phyloP scores from a whole-genome alignment of 2,113 vertebrate species.

The Chrysemys picta region DNA sequence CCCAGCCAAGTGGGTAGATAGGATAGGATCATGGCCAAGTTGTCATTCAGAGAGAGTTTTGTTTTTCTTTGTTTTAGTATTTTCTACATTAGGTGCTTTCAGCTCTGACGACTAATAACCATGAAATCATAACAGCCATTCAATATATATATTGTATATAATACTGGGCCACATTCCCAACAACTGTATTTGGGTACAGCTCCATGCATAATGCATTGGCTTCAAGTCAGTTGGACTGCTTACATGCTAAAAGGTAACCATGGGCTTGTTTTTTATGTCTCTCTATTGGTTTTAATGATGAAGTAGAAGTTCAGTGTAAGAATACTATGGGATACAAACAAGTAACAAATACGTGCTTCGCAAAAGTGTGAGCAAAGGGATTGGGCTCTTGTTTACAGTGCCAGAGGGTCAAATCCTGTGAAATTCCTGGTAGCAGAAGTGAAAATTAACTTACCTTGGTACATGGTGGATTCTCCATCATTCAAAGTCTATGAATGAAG shows the following conservation, averaged over 20 bases:
- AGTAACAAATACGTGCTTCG: neutral
- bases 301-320: slow-evolving; percentile 1
- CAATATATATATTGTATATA: neutral
- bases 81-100: neutral
- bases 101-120: neutral
- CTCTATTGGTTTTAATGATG: slow-evolving; percentile 12
- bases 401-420: neutral
- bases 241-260: neutral
- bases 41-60: neutral
- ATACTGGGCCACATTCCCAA: neutral
- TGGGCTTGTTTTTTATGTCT: neutral
- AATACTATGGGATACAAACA: slow-evolving; percentile 54
- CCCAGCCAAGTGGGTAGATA: neutral
- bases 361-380: neutral
- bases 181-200: neutral
- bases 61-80: slow-evolving; percentile 5
- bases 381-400: neutral
- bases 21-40: neutral
- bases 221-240: neutral
- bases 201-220: neutral
- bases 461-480: neutral
- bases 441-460: neutral
- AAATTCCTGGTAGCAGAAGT: neutral
- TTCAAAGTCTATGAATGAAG: neutral
- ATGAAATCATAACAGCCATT: neutral